These are phyloP conservation scores for Stegostoma tigrinum DNA, from an alignment of 2,113 vertebrate species.

Conservation along the genomic window DNA sequence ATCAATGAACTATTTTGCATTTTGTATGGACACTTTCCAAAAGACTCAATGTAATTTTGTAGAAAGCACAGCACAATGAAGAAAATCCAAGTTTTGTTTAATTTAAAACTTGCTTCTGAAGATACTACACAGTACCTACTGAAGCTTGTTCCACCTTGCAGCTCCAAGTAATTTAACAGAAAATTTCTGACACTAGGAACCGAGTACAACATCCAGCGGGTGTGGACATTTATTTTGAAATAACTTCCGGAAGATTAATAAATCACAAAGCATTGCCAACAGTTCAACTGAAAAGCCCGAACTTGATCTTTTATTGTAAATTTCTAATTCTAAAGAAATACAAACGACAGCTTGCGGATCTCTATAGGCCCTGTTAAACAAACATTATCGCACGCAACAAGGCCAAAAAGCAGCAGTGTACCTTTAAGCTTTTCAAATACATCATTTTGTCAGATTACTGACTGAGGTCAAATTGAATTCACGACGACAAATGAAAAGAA, in stretches of 20 bases:
- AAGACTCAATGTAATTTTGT: neutral
- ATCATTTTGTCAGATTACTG: neutral
- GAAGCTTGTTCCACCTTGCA: neutral
- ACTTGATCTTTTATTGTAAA: neutral
- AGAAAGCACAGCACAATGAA: neutral
- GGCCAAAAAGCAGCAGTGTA: neutral
- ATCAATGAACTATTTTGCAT: neutral
- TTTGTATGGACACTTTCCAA: neutral
- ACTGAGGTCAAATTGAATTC: neutral
- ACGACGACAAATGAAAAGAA: neutral
- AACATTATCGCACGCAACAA: neutral
- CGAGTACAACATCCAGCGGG: neutral
- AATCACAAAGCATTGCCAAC: neutral
- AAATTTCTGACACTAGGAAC: neutral
- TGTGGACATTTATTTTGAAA: neutral
- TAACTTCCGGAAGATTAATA: neutral
- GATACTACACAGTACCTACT: neutral
- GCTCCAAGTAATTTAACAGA: neutral
- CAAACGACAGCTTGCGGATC: neutral
- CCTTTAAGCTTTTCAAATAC: neutral
- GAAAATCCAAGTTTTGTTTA: neutral
- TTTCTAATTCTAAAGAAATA: neutral
- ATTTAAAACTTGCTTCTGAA: neutral
- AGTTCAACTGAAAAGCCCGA: neutral
- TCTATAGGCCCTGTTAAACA: neutral